These are phyloP conservation scores for Hydractinia echinata DNA, from an alignment of 30 jellyfish, hydroid and myxozoan species.

Conservation along the genomic window DNA sequence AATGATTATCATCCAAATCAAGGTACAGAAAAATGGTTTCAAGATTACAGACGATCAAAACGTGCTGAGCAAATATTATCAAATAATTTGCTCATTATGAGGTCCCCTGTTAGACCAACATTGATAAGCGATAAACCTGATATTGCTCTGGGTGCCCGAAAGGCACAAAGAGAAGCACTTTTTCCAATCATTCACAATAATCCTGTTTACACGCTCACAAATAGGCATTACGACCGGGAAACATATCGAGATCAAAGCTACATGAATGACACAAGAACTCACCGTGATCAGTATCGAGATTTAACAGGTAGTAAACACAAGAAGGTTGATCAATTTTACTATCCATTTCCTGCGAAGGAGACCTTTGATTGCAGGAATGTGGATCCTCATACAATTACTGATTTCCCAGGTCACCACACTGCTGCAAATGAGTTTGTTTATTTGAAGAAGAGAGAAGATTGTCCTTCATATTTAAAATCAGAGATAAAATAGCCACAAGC, in stretches of 20 bases:
- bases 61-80: slow-evolving; percentile 44
- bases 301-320: slow-evolving; percentile 61
- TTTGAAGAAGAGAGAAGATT: slow-evolving; percentile 11
- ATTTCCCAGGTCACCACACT: slow-evolving; percentile 50
- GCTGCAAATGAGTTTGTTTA: slow-evolving; percentile 44
- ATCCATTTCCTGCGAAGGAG: slow-evolving; percentile 56
- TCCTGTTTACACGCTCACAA: slow-evolving; percentile 56
- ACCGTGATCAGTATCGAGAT: slow-evolving; percentile 61
- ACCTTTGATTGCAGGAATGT: slow-evolving; percentile 26
- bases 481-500: too few species aligned
- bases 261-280: slow-evolving; percentile 35
- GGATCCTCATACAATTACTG: slow-evolving; percentile 10
- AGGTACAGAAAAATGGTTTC: slow-evolving; percentile 46
- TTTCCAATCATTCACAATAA: slow-evolving; percentile 71
- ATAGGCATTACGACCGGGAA: slow-evolving; percentile 55
- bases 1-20: slow-evolving; percentile 48
- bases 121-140: slow-evolving; percentile 58
- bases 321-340: slow-evolving; percentile 38
- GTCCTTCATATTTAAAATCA: too few species aligned
- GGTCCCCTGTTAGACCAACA: slow-evolving; percentile 55
- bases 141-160: slow-evolving; percentile 65
- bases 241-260: slow-evolving; percentile 46
- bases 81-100: slow-evolving; percentile 30
- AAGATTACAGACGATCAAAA: slow-evolving; percentile 58
- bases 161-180: slow-evolving; percentile 57